Evolutionary conservation across 2,888 invertebrate genomes (phyloP).

Genomic region (Sesia apiformis): DNA sequence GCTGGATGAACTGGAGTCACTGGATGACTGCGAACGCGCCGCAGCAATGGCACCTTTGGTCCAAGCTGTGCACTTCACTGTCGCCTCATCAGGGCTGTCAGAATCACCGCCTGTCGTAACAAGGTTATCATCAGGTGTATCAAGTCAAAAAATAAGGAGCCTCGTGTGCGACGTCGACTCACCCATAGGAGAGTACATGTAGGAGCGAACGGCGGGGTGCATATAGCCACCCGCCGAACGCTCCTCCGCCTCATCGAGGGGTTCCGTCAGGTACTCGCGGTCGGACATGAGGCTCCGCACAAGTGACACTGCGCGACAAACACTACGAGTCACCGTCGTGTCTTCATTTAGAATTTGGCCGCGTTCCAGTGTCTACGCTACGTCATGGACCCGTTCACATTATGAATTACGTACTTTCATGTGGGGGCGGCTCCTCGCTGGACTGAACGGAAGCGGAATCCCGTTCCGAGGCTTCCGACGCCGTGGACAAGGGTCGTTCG

Average conservation of each 20-base stretch:
- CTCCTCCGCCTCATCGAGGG: slow-evolving; percentile 60
- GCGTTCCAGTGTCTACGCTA: slow-evolving; percentile 58
- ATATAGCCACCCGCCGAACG: slow-evolving; percentile 46
- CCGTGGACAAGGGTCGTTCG: slow-evolving; percentile 64
- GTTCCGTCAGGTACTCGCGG: slow-evolving; percentile 67
- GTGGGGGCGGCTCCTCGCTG: slow-evolving; percentile 67
- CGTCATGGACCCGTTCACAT: slow-evolving; percentile 62
- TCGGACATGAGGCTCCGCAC: slow-evolving; percentile 68
- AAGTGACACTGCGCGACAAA: slow-evolving; percentile 70
- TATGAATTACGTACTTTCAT: slow-evolving; percentile 64
- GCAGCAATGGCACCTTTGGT: slow-evolving; percentile 56
- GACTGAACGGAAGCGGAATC: slow-evolving; percentile 69
- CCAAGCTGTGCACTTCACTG: slow-evolving; percentile 73
- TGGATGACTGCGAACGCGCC: slow-evolving; percentile 50
- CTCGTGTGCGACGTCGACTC: slow-evolving; percentile 47
- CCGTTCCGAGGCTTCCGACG: slow-evolving; percentile 63
- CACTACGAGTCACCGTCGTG: slow-evolving; percentile 61
- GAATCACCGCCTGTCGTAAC: slow-evolving; percentile 73
- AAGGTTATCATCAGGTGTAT: slow-evolving; percentile 21
- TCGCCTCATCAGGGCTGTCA: slow-evolving; percentile 77
- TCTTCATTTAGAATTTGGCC: slow-evolving; percentile 70
- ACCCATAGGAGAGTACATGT: slow-evolving; percentile 72
- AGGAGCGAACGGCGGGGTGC: slow-evolving; percentile 71
- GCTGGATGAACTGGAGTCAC: slow-evolving; percentile 49
- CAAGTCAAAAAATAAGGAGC: slow-evolving; percentile 31